phyloP scores from a whole-genome alignment of 2,888 invertebrate genomes.

The Phyto melanocephala region DNA sequence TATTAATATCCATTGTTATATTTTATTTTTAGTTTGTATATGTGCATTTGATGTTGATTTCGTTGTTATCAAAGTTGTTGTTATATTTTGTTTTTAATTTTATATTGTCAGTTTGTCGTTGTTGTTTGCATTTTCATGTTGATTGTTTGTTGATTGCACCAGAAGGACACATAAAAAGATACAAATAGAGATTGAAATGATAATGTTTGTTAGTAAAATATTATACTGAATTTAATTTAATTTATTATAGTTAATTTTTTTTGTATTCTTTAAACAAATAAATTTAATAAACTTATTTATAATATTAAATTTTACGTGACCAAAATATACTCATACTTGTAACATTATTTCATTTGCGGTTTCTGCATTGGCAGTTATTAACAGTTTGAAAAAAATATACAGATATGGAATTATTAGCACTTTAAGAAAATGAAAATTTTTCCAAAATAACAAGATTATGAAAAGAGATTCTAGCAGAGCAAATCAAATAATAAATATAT shows the following conservation, averaged over 20 bases:
- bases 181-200: constrained; percentile 23
- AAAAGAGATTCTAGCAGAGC: too few relatives aligned
- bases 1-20: constrained; percentile 63
- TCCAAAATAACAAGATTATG: too few relatives aligned
- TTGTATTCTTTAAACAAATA: background rate
- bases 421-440: too few relatives aligned
- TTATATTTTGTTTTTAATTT: constrained; percentile 11
- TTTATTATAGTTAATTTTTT: background rate
- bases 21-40: background rate
- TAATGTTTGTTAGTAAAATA: constrained; percentile 30
- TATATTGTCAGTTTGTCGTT: background rate
- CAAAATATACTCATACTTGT: too few relatives aligned
- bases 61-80: background rate
- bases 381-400: too few relatives aligned
- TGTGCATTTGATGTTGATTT: background rate
- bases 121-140: background rate
- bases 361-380: too few relatives aligned
- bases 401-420: too few relatives aligned
- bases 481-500: too few relatives aligned
- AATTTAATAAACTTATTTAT: background rate
- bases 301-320: background rate
- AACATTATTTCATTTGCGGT: too few relatives aligned
- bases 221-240: background rate
- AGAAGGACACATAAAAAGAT: constrained; percentile 25
- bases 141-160: constrained; percentile 37